Percentiles rank a stretch among this genome's conserved stretches.
These are phyloP conservation scores for Marisa cornuarietis DNA, from an alignment of 1,140 invertebrate genomes.

Conservation along the genomic window DNA sequence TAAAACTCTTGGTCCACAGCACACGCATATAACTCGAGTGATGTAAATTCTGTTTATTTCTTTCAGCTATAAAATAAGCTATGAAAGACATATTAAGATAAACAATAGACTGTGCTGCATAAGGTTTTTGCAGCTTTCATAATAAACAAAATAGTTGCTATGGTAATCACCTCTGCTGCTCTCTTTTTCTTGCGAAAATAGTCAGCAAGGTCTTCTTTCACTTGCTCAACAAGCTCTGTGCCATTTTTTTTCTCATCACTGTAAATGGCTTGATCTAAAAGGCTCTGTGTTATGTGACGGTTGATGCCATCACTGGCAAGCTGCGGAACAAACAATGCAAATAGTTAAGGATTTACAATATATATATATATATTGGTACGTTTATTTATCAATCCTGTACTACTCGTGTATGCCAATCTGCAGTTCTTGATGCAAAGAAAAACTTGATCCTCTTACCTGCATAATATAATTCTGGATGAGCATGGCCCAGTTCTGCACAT, in stretches of 20 bases:
- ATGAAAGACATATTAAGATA: too few species aligned
- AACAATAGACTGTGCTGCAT: too few species aligned
- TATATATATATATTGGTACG: background rate
- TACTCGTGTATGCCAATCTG: too few species aligned
- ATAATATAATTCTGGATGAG: constrained; percentile 68
- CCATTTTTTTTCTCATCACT: constrained; percentile 65
- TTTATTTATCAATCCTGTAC: too few species aligned
- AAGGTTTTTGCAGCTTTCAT: too few species aligned
- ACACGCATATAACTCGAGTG: too few species aligned
- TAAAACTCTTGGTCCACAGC: too few species aligned
- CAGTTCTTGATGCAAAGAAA: background rate
- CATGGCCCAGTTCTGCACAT: constrained; percentile 68
- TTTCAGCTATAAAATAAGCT: too few species aligned
- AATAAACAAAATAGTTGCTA: too few species aligned
- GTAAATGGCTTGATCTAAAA: constrained; percentile 65
- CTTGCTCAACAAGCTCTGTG: constrained; percentile 55
- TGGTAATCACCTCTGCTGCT: constrained; percentile 58
- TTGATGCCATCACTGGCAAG: constrained; percentile 67
- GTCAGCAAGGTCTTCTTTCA: constrained; percentile 60
- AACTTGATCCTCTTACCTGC: constrained; percentile 51
- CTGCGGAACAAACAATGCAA: constrained; percentile 44
- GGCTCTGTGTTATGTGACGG: constrained; percentile 63
- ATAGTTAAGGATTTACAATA: background rate
- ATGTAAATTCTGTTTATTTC: too few species aligned
- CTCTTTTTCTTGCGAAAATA: constrained; percentile 64